These are phyloP conservation scores for Sanderia malayensis DNA, from an alignment of 30 jellyfish, hydroid and myxozoan species.

Conservation along the genomic window DNA sequence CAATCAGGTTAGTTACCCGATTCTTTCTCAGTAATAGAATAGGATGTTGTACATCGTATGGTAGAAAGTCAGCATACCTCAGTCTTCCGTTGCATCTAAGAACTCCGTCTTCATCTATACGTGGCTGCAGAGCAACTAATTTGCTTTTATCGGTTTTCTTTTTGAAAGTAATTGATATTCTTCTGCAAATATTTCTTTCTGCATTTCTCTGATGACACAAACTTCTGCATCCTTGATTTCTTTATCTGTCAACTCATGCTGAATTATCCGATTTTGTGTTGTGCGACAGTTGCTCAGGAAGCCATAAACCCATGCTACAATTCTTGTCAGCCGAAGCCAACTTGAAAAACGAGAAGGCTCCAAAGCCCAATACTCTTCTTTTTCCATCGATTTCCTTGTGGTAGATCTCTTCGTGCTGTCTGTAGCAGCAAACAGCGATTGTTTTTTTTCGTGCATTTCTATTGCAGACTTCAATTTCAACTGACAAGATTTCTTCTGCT, in stretches of 20 bases:
- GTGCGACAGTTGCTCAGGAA: conserved; percentile 10
- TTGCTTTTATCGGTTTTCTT: conserved; percentile 20
- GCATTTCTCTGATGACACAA: neutral
- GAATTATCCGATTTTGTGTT: neutral
- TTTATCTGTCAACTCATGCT: conserved; percentile 20
- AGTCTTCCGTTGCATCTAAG: conserved; percentile 52
- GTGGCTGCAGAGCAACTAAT: neutral
- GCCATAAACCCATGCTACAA: too few species aligned
- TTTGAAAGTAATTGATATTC: conserved; percentile 5
- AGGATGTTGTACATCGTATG: conserved; percentile 16
- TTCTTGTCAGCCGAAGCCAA: conserved; percentile 28
- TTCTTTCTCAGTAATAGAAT: too few species aligned
- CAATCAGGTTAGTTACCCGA: conserved; percentile 42
- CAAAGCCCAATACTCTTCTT: conserved; percentile 5
- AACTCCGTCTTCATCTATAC: conserved; percentile 39
- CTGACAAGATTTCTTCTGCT: neutral
- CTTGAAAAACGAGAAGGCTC: conserved; percentile 11
- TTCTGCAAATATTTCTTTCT: conserved; percentile 21
- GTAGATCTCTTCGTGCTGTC: neutral
- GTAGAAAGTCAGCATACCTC: conserved; percentile 40
- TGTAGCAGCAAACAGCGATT: neutral
- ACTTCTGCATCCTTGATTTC: conserved; percentile 19
- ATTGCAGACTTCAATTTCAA: too few species aligned
- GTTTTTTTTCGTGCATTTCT: too few species aligned
- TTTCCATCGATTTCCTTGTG: neutral